Conservation (phyloP, 2,888 invertebrate species). For the Poecilobothrus nobilitatus region DNA sequence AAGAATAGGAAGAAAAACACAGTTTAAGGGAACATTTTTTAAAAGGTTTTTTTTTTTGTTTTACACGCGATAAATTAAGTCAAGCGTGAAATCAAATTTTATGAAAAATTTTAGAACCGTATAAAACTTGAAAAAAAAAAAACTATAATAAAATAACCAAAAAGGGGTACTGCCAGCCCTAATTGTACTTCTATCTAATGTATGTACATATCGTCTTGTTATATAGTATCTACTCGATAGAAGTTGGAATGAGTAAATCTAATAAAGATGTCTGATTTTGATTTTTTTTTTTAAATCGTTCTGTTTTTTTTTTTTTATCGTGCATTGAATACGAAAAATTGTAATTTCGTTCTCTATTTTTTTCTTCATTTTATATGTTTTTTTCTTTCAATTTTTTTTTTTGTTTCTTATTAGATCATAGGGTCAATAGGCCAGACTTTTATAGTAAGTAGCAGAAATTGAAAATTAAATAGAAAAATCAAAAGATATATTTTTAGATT, state of each 20-base stretch:
- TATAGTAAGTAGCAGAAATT: not conserved
- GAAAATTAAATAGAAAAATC: too few relatives aligned
- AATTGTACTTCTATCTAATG: too few relatives aligned
- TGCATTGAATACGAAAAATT: not conserved
- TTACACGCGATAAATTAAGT: not conserved
- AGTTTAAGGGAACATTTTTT: not conserved
- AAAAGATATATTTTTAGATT: too few relatives aligned
- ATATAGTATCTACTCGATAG: not conserved
- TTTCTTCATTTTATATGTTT: not conserved
- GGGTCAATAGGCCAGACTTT: not conserved
- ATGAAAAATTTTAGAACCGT: not conserved
- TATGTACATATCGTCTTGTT: too few relatives aligned
- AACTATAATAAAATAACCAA: not conserved
- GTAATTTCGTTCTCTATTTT: too few relatives aligned
- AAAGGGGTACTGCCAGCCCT: not conserved
- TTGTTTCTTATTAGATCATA: not conserved
- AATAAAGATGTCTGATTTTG: not conserved
- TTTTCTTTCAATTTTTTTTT: not conserved
- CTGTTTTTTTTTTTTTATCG: not conserved
- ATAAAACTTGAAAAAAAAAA: too few relatives aligned
- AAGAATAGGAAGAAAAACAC: not conserved
- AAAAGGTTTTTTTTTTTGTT: not conserved
- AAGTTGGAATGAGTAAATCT: not conserved
- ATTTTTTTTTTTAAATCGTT: not conserved
- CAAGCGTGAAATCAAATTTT: conserved; percentile 1